phyloP scores from a whole-genome alignment of 2,113 vertebrate species.

The Boulengeromyrus knoepffleri region DNA sequence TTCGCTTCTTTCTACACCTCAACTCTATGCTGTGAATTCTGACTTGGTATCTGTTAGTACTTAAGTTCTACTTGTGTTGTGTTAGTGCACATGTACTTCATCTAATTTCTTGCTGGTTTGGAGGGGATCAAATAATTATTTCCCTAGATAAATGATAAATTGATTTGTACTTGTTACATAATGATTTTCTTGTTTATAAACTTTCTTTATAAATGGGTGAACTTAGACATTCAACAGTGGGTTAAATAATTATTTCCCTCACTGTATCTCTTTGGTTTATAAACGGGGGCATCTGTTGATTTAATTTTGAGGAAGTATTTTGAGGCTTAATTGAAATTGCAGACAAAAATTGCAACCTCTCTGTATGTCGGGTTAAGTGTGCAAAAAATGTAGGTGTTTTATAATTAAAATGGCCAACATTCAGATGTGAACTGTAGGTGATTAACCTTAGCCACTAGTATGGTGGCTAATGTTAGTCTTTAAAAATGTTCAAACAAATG shows the following conservation, averaged over 20 bases:
- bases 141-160: no score
- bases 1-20: neutral
- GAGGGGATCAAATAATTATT: no score
- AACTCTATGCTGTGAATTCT: neutral
- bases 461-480: neutral
- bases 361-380: conserved; percentile 45
- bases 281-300: conserved; percentile 85
- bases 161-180: no score
- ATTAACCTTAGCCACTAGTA: neutral
- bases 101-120: no score
- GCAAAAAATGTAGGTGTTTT: neutral
- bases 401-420: neutral
- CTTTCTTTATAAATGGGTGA: no score
- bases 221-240: no score
- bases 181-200: no score
- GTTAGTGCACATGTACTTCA: no score
- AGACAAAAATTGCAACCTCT: conserved; percentile 75
- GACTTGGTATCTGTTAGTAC: no score
- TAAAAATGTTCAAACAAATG: neutral
- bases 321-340: conserved; percentile 88
- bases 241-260: no score
- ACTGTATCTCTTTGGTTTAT: conserved; percentile 50
- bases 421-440: neutral
- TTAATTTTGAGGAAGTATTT: conserved; percentile 96
- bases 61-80: no score